Evolutionary conservation across 2,113 vertebrate genomes (phyloP).

Genomic region (Paralichthys olivaceus): DNA sequence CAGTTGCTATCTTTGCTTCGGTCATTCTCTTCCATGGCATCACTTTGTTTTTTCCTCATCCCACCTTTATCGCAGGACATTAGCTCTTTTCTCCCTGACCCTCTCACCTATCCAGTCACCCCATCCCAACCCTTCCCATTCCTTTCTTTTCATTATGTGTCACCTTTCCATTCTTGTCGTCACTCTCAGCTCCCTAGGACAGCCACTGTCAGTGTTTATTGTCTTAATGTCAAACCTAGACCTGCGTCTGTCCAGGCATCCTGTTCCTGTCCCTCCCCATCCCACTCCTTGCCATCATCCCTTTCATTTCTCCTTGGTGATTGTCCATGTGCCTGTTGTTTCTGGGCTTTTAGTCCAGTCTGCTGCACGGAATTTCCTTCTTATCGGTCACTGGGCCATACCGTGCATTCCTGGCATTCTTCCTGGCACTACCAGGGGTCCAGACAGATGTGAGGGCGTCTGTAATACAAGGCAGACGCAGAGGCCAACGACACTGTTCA

Average conservation of each 20-base stretch:
- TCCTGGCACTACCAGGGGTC: constrained; percentile 67
- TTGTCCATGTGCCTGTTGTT: constrained; percentile 57
- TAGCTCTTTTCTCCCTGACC: constrained; percentile 35
- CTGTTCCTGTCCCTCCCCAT: constrained; percentile 34
- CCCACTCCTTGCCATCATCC: constrained; percentile 61
- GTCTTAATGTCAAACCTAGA: constrained; percentile 46
- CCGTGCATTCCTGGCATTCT: constrained; percentile 76
- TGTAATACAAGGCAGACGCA: constrained; percentile 67
- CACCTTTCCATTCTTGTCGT: constrained; percentile 48
- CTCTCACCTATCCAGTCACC: constrained; percentile 25
- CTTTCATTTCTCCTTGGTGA: constrained; percentile 52
- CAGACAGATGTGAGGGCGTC: constrained; percentile 62
- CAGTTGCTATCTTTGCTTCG: constrained; percentile 35
- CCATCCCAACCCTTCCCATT: constrained; percentile 13
- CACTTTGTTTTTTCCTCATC: constrained; percentile 42
- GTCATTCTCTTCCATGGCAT: constrained; percentile 47
- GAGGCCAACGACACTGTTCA: constrained; percentile 49
- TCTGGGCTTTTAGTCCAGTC: constrained; percentile 59
- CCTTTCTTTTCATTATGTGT: constrained; percentile 36
- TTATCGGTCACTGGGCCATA: constrained; percentile 79
- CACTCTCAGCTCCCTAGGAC: constrained; percentile 39
- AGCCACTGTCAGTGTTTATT: constrained; percentile 57
- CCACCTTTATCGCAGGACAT: constrained; percentile 26
- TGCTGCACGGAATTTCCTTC: constrained; percentile 79
- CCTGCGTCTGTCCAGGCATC: constrained; percentile 53